These are phyloP conservation scores for Venustaconcha ellipsiformis DNA, from an alignment of 1,140 invertebrate species.

Conservation along the genomic window DNA sequence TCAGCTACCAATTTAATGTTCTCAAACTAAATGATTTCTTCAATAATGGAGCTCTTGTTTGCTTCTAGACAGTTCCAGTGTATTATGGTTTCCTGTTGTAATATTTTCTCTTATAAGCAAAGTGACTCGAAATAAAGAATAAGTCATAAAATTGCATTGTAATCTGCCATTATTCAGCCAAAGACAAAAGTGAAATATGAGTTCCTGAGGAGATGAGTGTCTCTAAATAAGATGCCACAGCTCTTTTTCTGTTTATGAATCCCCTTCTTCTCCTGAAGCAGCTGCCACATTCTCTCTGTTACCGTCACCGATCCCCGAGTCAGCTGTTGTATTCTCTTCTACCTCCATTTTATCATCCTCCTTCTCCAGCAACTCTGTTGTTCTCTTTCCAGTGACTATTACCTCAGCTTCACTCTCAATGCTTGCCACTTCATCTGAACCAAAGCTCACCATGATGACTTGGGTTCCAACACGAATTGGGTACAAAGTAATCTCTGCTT, in stretches of 20 bases:
- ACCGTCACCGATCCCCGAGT: not conserved
- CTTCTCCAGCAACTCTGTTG: slow-evolving; percentile 12
- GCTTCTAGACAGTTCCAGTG: too few species aligned
- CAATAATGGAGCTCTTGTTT: too few species aligned
- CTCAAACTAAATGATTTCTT: too few species aligned
- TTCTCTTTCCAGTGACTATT: slow-evolving; percentile 21
- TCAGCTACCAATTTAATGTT: too few species aligned
- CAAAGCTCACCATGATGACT: slow-evolving; percentile 21
- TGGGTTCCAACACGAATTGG: slow-evolving; percentile 17
- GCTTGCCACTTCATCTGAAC: slow-evolving; percentile 18
- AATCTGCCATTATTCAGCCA: too few species aligned
- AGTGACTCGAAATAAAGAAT: too few species aligned
- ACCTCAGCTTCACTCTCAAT: slow-evolving; percentile 16
- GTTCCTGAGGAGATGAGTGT: too few species aligned
- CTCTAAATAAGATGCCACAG: too few species aligned
- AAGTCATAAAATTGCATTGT: too few species aligned
- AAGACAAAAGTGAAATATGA: too few species aligned
- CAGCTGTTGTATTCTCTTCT: not conserved
- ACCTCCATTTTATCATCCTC: not conserved
- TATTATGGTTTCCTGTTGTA: too few species aligned
- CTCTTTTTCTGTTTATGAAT: not conserved
- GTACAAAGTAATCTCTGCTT: slow-evolving; percentile 18
- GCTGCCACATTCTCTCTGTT: not conserved
- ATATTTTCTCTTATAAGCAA: too few species aligned
- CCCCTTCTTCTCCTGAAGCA: not conserved